phyloP scores from a whole-genome alignment of 2,797 vertebrate genomes.

The Lithobates pipiens region DNA sequence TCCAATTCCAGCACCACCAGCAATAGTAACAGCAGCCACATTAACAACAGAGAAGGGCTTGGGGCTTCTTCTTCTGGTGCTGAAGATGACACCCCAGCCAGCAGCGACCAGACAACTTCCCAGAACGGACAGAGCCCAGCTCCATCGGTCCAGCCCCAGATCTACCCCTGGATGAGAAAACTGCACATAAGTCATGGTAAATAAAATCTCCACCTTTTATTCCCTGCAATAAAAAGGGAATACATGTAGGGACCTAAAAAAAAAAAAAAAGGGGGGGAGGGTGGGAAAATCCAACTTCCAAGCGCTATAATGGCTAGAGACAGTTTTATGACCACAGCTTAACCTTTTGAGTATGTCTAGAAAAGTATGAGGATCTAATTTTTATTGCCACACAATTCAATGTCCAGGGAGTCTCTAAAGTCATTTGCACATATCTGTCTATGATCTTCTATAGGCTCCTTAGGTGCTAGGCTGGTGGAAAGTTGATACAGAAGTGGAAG shows the following conservation, averaged over 20 bases:
- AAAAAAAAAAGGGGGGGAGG: not conserved
- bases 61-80: slow-evolving; percentile 88
- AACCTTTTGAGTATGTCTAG: not conserved
- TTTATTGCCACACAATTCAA: not conserved
- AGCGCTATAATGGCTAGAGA: not conserved
- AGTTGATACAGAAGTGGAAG: too few relatives aligned
- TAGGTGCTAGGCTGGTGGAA: not conserved
- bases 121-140: slow-evolving; percentile 86
- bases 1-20: slow-evolving; percentile 79
- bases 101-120: slow-evolving; percentile 88
- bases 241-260: not conserved
- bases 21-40: slow-evolving; percentile 77
- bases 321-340: slow-evolving; percentile 7
- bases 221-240: not conserved
- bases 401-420: not conserved
- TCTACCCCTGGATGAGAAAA: slow-evolving; percentile 99
- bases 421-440: not conserved
- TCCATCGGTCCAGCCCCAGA: slow-evolving; percentile 91
- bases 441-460: too few relatives aligned
- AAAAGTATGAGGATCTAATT: not conserved
- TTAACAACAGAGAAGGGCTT: slow-evolving; percentile 88
- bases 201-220: slow-evolving; percentile 69
- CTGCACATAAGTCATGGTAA: slow-evolving; percentile 99
- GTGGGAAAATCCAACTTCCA: slow-evolving; percentile 13
- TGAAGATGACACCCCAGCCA: slow-evolving; percentile 90